Base-by-base conservation (phyloP, 2,888 invertebrate species). In the Xestia rhomboidea region DNA sequence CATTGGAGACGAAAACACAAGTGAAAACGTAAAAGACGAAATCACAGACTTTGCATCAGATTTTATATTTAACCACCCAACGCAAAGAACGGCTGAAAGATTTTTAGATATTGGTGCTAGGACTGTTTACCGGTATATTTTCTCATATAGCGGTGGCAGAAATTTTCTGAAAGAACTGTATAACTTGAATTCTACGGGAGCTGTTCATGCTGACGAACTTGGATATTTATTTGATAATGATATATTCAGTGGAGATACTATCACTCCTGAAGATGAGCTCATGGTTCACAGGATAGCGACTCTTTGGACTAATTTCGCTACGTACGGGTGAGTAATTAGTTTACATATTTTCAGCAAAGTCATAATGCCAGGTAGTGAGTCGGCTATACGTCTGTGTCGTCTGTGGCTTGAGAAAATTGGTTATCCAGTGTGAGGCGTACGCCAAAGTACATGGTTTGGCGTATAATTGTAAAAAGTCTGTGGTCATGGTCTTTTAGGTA, bases 281-380 rank as follows among this genome's bases (percentile, higher is more conserved):
- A 67, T 85, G 24, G 77, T 85, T 51, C 79, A 89, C 44, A 77
- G 81, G 46, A 77, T 84, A 41, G 78, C 85, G 13, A 85, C 73
- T 24, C 76, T 87, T 41, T 89, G 89, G 89, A 82, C 86, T 6
- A 90, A 89, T 54, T 90, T 90, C 64, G 90, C 82, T 3, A 86
- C 60, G 18, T 73, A 51, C 15, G 69, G 76, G 75, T 72, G 30
- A 70, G 80, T 62, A 57, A 5, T 41, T 24, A n/a, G 8, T n/a
- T 41, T 41, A 30, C 0, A 46, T 27, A 46, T 27, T 76, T 8
- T 34, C 54, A 5, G 0, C 38, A 18, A 74, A 74, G 44, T 44
- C n/a, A n/a, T 0, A 51, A 49, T 30, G 24, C n/a, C 18, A 10
- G 7, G 18, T 68, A 15, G 5, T 67, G 6, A n/a, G 13, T 49